A percentile compares a stretch with the other conserved stretches of the same genome.
phyloP scores from a whole-genome alignment of 2,888 invertebrate genomes.

The Sarcophaga rosellei region DNA sequence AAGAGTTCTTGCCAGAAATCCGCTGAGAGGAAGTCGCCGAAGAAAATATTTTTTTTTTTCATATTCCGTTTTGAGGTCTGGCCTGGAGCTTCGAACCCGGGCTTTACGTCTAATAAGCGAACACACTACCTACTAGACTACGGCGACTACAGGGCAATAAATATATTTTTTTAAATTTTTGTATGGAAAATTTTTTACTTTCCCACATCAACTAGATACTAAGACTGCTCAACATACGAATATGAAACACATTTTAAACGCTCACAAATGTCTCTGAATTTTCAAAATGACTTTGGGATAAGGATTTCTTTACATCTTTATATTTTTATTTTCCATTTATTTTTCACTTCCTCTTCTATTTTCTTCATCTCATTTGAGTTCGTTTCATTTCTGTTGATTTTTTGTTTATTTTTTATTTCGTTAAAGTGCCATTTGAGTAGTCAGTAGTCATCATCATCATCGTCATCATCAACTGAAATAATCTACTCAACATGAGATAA shows the following conservation, averaged over 20 bases:
- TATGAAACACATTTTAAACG: conserved; percentile 5
- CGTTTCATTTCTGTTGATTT: not conserved
- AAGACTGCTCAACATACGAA: no score
- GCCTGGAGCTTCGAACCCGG: no score
- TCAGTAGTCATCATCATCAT: conserved; percentile 28
- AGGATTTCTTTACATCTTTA: conserved; percentile 10
- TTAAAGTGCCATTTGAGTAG: conserved; percentile 24
- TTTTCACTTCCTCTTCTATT: conserved; percentile 4
- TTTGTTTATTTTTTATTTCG: not conserved
- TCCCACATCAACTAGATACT: no score
- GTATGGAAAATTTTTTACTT: no score
- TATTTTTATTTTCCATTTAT: conserved; percentile 7
- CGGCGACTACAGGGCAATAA: no score
- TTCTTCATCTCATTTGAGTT: not conserved
- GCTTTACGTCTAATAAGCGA: no score
- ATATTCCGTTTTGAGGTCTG: no score
- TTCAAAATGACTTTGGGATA: conserved; percentile 40
- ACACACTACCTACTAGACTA: no score
- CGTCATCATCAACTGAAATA: conserved; percentile 27
- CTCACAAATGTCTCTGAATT: conserved; percentile 25
- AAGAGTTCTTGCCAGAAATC: no score
- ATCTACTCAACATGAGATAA: conserved; percentile 49
- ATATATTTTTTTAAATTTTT: no score
- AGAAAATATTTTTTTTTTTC: no score
- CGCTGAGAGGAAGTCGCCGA: no score